Percentiles rank a stretch among this genome's conserved stretches.
These are phyloP conservation scores for Mayetiola destructor DNA, from an alignment of 2,888 invertebrate genomes.

Conservation along the genomic window DNA sequence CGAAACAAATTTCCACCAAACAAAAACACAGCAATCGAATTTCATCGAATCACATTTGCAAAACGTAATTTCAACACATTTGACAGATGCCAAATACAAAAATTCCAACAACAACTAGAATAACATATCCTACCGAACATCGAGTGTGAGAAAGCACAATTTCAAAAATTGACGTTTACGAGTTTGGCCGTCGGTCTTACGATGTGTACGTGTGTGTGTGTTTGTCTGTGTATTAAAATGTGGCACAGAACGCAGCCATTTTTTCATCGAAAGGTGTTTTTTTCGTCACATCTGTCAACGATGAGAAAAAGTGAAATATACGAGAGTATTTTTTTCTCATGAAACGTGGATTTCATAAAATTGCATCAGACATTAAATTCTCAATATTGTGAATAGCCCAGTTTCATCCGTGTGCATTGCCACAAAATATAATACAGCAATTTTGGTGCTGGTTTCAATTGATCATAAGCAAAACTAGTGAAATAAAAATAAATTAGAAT, in stretches of 20 bases:
- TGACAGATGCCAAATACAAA: neutral
- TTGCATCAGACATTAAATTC: neutral
- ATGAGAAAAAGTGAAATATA: constrained; percentile 5
- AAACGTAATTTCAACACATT: neutral
- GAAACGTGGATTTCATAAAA: constrained; percentile 6
- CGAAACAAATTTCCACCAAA: neutral
- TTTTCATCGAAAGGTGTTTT: neutral
- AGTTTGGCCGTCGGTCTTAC: too few relatives aligned
- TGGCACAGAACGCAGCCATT: neutral
- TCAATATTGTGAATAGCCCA: neutral
- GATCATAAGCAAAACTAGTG: neutral
- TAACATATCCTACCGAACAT: neutral
- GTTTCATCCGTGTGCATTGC: too few relatives aligned
- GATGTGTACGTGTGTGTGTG: too few relatives aligned
- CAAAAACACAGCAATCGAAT: neutral
- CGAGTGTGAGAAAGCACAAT: neutral
- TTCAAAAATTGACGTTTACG: too few relatives aligned
- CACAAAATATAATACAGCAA: too few relatives aligned
- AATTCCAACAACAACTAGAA: too few relatives aligned
- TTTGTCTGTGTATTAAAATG: too few relatives aligned
- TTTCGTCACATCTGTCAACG: constrained; percentile 2
- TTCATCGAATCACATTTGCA: neutral
- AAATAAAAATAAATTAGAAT: neutral
- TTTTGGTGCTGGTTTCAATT: neutral
- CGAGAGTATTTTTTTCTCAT: neutral